phyloP scores from a whole-genome alignment of 2,888 invertebrate species.

The Abrostola tripartita region DNA sequence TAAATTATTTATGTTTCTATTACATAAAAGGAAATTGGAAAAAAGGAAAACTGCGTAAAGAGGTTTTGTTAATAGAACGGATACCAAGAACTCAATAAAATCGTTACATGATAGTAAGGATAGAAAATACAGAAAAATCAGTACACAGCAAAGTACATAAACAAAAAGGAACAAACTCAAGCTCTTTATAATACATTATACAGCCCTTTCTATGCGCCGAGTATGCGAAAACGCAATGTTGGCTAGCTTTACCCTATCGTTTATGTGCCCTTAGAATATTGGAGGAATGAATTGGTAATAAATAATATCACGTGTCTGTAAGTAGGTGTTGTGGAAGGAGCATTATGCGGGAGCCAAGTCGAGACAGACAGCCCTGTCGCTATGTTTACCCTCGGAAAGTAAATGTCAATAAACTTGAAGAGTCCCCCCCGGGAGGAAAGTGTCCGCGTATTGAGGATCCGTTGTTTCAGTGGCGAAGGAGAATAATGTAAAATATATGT shows the following conservation, averaged over 20 bases:
- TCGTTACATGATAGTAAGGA: constrained; percentile 37
- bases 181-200: constrained; percentile 33
- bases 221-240: constrained; percentile 40
- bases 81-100: constrained; percentile 36
- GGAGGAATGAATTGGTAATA: constrained; percentile 63
- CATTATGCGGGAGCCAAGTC: constrained; percentile 61
- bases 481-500: constrained; percentile 63
- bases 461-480: constrained; percentile 69
- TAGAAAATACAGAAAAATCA: constrained; percentile 35
- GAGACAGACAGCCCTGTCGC: constrained; percentile 75
- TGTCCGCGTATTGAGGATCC: constrained; percentile 70
- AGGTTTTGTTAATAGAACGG: constrained; percentile 25
- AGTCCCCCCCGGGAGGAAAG: constrained; percentile 75
- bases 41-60: constrained; percentile 19
- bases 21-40: constrained; percentile 42
- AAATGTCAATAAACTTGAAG: constrained; percentile 87
- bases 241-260: constrained; percentile 29
- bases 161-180: constrained; percentile 21
- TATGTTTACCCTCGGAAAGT: constrained; percentile 84
- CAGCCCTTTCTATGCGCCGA: constrained; percentile 16
- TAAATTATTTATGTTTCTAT: background rate
- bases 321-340: constrained; percentile 41
- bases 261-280: constrained; percentile 46
- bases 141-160: constrained; percentile 21
- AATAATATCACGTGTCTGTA: constrained; percentile 60